These are phyloP conservation scores for Crotalus viridis DNA, from an alignment of 2,113 vertebrate genomes.

Conservation along the genomic window DNA sequence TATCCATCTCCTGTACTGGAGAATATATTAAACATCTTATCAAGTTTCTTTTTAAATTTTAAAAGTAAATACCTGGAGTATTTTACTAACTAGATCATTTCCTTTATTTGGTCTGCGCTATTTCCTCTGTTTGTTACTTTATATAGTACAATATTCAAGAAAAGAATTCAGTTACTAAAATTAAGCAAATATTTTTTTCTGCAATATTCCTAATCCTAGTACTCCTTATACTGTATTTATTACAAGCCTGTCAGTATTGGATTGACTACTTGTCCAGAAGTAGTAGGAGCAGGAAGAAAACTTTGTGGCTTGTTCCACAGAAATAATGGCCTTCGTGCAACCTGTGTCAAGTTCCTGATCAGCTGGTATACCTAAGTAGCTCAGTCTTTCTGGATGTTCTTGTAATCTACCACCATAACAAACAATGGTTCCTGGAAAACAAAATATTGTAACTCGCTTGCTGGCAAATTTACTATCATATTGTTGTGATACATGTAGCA, in stretches of 20 bases:
- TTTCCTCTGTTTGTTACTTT: neutral
- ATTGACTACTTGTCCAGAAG: neutral
- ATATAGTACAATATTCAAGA: neutral
- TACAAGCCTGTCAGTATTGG: neutral
- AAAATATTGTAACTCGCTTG: neutral
- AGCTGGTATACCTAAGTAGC: neutral
- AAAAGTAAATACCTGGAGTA: neutral
- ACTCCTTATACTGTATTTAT: neutral
- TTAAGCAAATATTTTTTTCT: neutral
- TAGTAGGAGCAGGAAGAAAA: neutral
- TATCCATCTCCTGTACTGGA: no score
- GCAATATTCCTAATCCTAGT: neutral
- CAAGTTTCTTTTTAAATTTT: neutral
- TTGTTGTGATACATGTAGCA: rapidly evolving
- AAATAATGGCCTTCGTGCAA: neutral
- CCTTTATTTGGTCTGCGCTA: neutral
- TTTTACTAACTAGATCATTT: neutral
- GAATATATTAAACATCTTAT: neutral
- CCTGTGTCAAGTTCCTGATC: neutral
- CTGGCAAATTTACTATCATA: neutral
- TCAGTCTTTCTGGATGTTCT: neutral
- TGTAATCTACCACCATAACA: neutral
- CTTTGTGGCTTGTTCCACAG: neutral
- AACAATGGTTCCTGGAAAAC: neutral
- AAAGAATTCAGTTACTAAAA: neutral